These are phyloP conservation scores for Apotomis turbidana DNA, from an alignment of 2,888 invertebrate genomes.

Conservation along the genomic window DNA sequence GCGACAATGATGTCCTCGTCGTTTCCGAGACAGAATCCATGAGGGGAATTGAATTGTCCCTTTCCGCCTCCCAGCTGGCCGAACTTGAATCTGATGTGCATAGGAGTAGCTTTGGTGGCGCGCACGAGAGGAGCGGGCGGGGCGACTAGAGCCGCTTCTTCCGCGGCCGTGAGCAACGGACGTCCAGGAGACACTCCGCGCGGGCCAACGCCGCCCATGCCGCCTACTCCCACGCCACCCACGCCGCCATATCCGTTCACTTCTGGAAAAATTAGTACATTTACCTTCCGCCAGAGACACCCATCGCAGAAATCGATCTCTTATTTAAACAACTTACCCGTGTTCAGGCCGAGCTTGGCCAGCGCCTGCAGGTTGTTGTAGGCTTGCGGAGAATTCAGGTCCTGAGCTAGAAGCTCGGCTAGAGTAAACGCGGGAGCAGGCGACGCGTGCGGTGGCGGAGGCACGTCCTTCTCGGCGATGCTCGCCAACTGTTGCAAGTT, in stretches of 20 bases:
- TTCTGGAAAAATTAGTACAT: slow-evolving; percentile 59
- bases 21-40: slow-evolving; percentile 97
- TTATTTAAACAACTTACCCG: slow-evolving; percentile 78
- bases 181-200: slow-evolving; percentile 81
- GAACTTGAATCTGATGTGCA: slow-evolving; percentile 96
- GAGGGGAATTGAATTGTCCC: slow-evolving; percentile 98
- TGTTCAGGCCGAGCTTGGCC: slow-evolving; percentile 91
- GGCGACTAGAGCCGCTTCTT: slow-evolving; percentile 75
- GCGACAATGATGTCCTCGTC: slow-evolving; percentile 98
- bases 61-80: slow-evolving; percentile 96
- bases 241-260: slow-evolving; percentile 78
- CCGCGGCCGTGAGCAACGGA: slow-evolving; percentile 73
- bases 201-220: slow-evolving; percentile 78
- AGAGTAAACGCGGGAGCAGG: slow-evolving; percentile 88
- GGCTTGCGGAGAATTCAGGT: slow-evolving; percentile 88
- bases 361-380: slow-evolving; percentile 95
- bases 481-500: slow-evolving; percentile 93
- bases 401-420: slow-evolving; percentile 90
- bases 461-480: slow-evolving; percentile 88
- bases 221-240: slow-evolving; percentile 73
- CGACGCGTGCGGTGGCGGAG: slow-evolving; percentile 81
- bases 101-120: slow-evolving; percentile 90
- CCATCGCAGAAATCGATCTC: background rate
- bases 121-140: slow-evolving; percentile 83
- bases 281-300: slow-evolving; percentile 26